A percentile compares a stretch with the other conserved stretches of the same genome.
These are phyloP conservation scores for Ptychodera flava DNA, from an alignment of 35 echinoderm and acorn worm genomes.

Conservation along the genomic window DNA sequence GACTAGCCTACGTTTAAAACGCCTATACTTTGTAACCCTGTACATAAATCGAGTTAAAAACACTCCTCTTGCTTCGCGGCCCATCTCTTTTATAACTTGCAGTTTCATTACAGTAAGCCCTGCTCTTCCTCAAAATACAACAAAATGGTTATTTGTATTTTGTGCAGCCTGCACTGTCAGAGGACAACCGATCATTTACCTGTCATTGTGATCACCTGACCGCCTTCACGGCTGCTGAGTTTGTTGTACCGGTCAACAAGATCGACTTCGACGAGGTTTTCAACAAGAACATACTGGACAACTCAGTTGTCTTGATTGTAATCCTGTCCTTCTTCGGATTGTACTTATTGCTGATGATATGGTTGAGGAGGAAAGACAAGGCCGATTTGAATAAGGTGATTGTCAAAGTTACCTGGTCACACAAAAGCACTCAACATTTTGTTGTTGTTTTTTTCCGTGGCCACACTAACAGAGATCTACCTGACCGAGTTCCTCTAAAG, in stretches of 20 bases:
- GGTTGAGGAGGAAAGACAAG: slow-evolving; percentile 49
- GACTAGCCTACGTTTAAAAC: too few species aligned
- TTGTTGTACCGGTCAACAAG: slow-evolving; percentile 29
- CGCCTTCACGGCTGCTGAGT: slow-evolving; percentile 17
- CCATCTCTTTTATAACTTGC: background rate
- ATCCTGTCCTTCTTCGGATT: slow-evolving; percentile 18
- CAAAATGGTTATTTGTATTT: background rate
- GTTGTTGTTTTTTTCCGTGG: background rate
- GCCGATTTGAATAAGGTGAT: slow-evolving; percentile 53
- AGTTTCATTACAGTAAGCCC: background rate
- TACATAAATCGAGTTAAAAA: background rate
- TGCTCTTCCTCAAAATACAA: background rate
- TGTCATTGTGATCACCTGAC: slow-evolving; percentile 41
- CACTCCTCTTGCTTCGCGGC: background rate
- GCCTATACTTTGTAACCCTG: too few species aligned
- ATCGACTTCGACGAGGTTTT: slow-evolving; percentile 53
- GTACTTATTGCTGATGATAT: slow-evolving; percentile 28
- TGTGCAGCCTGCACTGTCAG: slow-evolving; percentile 1
- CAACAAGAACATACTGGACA: slow-evolving; percentile 22
- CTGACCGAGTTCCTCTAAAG: too few species aligned
- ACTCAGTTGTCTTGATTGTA: slow-evolving; percentile 28
- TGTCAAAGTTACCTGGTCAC: background rate
- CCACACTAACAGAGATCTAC: too few species aligned
- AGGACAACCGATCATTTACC: background rate
- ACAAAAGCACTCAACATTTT: background rate